Base-by-base conservation (phyloP, 2,888 invertebrate genomes). In the Neoascia interrupta region DNA sequence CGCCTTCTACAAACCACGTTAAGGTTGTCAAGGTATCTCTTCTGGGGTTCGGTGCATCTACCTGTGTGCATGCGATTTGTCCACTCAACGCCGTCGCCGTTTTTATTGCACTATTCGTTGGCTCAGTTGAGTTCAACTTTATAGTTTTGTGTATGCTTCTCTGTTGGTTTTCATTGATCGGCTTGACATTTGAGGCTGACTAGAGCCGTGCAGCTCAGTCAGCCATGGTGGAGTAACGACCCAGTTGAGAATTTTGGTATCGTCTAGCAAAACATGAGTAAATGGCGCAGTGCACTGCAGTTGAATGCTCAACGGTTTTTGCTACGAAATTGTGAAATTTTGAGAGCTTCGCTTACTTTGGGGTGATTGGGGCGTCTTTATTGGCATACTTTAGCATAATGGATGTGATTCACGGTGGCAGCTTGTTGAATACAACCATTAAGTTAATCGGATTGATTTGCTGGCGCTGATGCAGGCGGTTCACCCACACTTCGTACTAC, bases 31-130 rank as follows among this genome's bases (percentile, higher is more conserved):
- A 19, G 34, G 34, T 28, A 18, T 16, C 11, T 26, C 18, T 49
- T 51, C 51, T 51, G n/a, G 19, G 34, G 34, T 51, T 19, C 19
- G 34, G 5, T 31, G 31, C 5, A 18, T 31, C 31, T 51, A 43
- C 51, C 34, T 69, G 47, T 37, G 28, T 16, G n/a, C 10, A 21
- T 31, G 19, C 41, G 41, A 58, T 58, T 58, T 68, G 69, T 69
- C 69, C 69, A 69, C 60, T 51, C 69, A 58, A 56, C 72, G 72
- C 72, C 72, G 56, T 58, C 64, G 54, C 45, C 23, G 31, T 49
- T 54, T 72, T 72, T 54, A 63, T 54, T 64, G 47, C 34, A 49
- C 28, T n/a, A 34, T 18, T n/a, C 19, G 10, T 21, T 45, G 53
- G 68, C 34, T 34, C n/a, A 18, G 8, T 18, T 10, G 39, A 58